Conservation (phyloP, 2,888 invertebrate genomes). For the Lissonota sp. region DNA sequence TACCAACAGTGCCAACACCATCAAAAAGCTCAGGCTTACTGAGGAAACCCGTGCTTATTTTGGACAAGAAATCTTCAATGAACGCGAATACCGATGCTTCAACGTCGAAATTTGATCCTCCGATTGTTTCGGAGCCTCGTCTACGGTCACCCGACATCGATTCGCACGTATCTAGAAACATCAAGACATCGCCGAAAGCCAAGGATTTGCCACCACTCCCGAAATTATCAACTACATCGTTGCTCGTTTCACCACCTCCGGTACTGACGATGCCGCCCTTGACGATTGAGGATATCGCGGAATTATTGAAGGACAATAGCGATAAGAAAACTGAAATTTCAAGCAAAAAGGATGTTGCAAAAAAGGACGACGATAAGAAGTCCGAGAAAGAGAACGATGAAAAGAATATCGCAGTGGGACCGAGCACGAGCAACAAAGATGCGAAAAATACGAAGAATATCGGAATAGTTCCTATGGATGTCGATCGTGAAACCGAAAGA, state of each 20-base stretch:
- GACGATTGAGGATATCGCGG: conserved; percentile 79
- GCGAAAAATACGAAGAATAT: conserved; percentile 48
- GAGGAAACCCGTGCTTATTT: conserved; percentile 68
- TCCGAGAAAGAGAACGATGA: conserved; percentile 47
- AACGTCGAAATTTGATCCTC: conserved; percentile 62
- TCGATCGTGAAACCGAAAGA: conserved; percentile 71
- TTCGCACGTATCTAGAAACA: conserved; percentile 61
- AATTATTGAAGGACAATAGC: conserved; percentile 82
- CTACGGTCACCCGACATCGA: conserved; percentile 74
- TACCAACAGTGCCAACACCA: conserved; percentile 75
- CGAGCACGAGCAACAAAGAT: conserved; percentile 52
- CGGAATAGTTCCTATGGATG: conserved; percentile 57
- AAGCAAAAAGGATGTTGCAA: not conserved
- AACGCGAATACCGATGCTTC: conserved; percentile 57
- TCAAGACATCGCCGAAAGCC: conserved; percentile 66
- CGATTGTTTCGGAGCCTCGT: conserved; percentile 66
- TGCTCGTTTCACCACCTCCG: conserved; percentile 75
- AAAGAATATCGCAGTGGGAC: conserved; percentile 7
- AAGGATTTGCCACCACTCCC: conserved; percentile 61
- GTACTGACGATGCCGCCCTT: conserved; percentile 78
- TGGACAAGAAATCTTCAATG: conserved; percentile 70
- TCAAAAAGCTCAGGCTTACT: conserved; percentile 71
- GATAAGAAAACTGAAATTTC: conserved; percentile 60
- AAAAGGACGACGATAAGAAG: conserved; percentile 45
- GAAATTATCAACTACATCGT: conserved; percentile 67